phyloP scores from a whole-genome alignment of 1,140 invertebrate genomes.

The Bactericera cockerelli region DNA sequence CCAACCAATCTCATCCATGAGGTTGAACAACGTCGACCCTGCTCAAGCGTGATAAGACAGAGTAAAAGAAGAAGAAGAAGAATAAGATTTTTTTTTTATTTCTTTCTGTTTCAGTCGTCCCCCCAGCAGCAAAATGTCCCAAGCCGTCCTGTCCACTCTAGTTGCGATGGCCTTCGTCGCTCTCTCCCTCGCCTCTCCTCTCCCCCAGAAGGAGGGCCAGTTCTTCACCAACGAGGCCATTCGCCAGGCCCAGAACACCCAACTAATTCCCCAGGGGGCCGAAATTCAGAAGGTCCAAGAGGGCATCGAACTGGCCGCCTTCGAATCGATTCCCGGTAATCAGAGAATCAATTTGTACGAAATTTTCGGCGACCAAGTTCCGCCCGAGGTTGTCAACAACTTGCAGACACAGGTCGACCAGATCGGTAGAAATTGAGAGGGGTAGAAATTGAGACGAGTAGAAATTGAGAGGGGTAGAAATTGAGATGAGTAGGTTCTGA shows the following conservation, averaged over 20 bases:
- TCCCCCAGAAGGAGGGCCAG: constrained; percentile 57
- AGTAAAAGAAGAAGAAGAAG: too few relatives aligned
- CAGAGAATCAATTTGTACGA: constrained; percentile 64
- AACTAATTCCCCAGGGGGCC: constrained; percentile 67
- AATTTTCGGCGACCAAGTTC: constrained; percentile 63
- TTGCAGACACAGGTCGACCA: constrained; percentile 64
- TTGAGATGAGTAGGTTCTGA: too few relatives aligned
- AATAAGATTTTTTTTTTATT: too few relatives aligned
- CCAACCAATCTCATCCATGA: too few relatives aligned
- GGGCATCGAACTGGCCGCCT: constrained; percentile 63
- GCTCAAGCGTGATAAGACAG: too few relatives aligned
- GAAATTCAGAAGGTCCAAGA: constrained; percentile 71
- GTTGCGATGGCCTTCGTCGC: constrained; percentile 11
- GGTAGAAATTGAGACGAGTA: too few relatives aligned
- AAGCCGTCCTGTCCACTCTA: neutral
- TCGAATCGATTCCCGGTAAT: constrained; percentile 64
- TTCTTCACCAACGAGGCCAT: constrained; percentile 72
- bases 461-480: too few relatives aligned
- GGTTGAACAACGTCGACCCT: too few relatives aligned
- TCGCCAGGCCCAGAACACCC: constrained; percentile 63
- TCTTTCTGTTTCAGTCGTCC: neutral
- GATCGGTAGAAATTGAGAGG: constrained; percentile 36
- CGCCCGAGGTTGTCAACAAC: constrained; percentile 71
- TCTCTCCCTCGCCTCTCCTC: constrained; percentile 34
- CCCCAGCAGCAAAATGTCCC: neutral